Conservation (phyloP, 2,113 vertebrate genomes). For the Ceyx cyanopectus region DNA sequence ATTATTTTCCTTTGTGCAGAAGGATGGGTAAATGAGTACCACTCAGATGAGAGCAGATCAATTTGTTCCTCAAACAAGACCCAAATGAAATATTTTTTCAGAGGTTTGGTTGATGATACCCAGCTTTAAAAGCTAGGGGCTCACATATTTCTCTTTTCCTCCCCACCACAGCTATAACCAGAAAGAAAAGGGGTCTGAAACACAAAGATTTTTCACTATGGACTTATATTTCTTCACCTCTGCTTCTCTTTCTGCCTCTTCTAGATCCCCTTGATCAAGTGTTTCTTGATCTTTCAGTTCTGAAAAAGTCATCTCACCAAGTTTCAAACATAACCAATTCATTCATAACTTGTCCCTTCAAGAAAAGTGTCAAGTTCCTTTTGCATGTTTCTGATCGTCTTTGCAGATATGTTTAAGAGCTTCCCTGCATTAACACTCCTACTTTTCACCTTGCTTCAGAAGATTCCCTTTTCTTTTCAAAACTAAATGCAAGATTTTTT, state of each 20-base stretch:
- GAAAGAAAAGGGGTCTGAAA: background rate
- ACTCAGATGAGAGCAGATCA: background rate
- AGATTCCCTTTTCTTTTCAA: slow-evolving; percentile 11
- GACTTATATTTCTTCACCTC: background rate
- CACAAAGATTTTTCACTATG: background rate
- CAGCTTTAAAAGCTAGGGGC: background rate
- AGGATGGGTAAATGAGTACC: background rate
- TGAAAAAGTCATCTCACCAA: background rate
- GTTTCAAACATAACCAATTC: slow-evolving; percentile 13
- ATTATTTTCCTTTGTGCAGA: background rate
- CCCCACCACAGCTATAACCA: background rate
- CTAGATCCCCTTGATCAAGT: slow-evolving; percentile 33
- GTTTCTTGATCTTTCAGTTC: slow-evolving; percentile 34
- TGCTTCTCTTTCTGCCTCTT: background rate
- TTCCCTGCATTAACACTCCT: background rate
- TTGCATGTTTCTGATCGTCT: slow-evolving; percentile 14
- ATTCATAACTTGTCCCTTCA: background rate
- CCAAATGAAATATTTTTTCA: background rate
- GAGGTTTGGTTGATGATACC: background rate
- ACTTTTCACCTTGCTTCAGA: slow-evolving; percentile 1
- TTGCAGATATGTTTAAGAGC: background rate
- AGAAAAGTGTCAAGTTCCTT: slow-evolving; percentile 2
- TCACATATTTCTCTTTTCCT: background rate
- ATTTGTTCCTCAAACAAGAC: background rate
- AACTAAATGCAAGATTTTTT: background rate